A percentile compares a stretch with the other conserved stretches of the same genome.
These are phyloP conservation scores for Ectemnius lituratus DNA, from an alignment of 2,888 invertebrate species.

Conservation along the genomic window DNA sequence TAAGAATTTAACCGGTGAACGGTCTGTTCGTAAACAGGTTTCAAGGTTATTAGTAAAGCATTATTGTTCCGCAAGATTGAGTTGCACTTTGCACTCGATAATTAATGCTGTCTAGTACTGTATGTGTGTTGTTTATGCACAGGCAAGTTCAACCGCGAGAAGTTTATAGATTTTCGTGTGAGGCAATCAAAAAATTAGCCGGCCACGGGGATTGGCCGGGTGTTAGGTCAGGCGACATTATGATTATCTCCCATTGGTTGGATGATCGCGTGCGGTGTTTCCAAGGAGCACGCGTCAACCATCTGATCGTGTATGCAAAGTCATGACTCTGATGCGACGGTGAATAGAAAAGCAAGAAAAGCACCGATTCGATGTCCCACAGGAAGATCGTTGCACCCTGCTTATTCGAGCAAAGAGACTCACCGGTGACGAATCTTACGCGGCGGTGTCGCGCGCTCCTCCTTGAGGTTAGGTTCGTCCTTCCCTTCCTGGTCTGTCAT, in stretches of 20 bases:
- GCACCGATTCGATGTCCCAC: not conserved
- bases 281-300: constrained; percentile 65
- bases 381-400: no score
- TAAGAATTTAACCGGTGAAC: no score
- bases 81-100: no score
- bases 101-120: no score
- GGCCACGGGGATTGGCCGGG: constrained; percentile 64
- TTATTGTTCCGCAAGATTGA: no score
- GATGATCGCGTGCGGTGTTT: constrained; percentile 59
- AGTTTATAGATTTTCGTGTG: constrained; percentile 52
- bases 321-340: constrained; percentile 14
- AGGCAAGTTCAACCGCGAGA: constrained; percentile 1
- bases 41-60: no score
- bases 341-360: constrained; percentile 12
- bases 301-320: constrained; percentile 38
- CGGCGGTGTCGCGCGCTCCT: constrained; percentile 67
- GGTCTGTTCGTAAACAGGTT: no score
- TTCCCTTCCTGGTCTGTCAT: constrained; percentile 72
- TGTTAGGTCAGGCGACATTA: constrained; percentile 70
- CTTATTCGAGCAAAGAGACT: constrained; percentile 48
- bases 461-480: constrained; percentile 72
- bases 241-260: constrained; percentile 59
- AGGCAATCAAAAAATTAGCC: constrained; percentile 61
- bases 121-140: no score
- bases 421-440: constrained; percentile 76